Conservation (phyloP, 2,797 vertebrate genomes). For the Euphonia xanthogaster region DNA sequence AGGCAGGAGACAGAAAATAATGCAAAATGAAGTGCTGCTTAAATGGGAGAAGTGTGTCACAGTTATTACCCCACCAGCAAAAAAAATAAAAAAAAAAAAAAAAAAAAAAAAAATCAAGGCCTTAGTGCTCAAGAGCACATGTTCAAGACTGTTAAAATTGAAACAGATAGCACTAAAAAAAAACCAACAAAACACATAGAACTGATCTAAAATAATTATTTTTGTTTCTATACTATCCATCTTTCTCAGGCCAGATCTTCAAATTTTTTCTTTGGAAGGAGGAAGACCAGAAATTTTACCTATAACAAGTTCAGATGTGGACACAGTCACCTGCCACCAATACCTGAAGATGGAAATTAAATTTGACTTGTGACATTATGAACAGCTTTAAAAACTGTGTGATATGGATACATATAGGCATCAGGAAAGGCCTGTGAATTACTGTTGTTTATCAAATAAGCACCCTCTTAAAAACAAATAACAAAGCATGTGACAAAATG, state of each 20-base stretch:
- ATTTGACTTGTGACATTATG: not conserved
- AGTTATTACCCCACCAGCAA: not conserved
- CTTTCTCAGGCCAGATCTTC: not conserved
- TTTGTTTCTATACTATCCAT: not conserved
- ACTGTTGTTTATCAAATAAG: not conserved
- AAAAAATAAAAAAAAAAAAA: rapidly evolving
- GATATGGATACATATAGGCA: not conserved
- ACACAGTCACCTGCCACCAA: not conserved
- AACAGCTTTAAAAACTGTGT: not conserved
- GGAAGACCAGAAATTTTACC: not conserved
- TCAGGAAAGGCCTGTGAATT: not conserved
- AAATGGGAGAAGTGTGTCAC: not conserved
- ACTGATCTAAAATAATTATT: not conserved
- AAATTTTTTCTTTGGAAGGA: not conserved
- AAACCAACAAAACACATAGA: not conserved
- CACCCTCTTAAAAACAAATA: not conserved
- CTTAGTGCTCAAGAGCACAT: not conserved
- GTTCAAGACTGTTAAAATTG: not conserved
- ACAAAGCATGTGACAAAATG: not conserved
- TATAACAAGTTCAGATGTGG: not conserved
- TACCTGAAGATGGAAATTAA: not conserved
- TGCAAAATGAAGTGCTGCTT: not conserved
- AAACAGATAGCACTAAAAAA: not conserved
- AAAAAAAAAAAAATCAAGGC: not conserved
- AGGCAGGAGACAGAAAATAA: not conserved